A percentile compares a stretch with the other conserved stretches of the same genome.
These are phyloP conservation scores for Peromyscus eremicus DNA, from an alignment of 2,797 vertebrate species.

Conservation along the genomic window DNA sequence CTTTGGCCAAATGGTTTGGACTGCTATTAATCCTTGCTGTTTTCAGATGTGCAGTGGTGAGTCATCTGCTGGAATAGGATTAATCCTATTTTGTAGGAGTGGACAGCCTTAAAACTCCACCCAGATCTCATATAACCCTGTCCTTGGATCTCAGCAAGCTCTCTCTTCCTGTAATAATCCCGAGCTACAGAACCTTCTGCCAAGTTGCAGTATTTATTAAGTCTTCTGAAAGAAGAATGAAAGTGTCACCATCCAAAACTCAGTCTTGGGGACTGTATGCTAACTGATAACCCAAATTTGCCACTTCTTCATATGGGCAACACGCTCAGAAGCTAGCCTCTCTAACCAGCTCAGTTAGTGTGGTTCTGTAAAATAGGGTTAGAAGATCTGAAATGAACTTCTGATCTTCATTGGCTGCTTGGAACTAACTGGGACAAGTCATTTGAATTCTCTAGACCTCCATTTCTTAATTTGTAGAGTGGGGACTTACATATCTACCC, in stretches of 20 bases:
- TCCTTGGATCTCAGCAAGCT: not conserved
- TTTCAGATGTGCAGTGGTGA: conserved; percentile 66
- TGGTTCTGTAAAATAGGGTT: not conserved
- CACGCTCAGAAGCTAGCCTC: conserved; percentile 11
- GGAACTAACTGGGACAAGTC: not conserved
- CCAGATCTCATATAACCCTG: conserved; percentile 39
- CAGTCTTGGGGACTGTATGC: not conserved
- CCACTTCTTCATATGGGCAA: not conserved
- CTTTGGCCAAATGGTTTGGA: conserved; percentile 51
- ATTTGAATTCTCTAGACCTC: not conserved
- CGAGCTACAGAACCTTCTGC: not conserved
- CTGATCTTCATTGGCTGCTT: not conserved
- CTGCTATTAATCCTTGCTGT: conserved; percentile 59
- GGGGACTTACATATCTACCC: not conserved
- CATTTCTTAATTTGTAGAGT: conserved; percentile 39
- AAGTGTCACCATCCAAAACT: not conserved
- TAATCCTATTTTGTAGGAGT: conserved; percentile 56
- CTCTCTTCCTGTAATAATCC: conserved; percentile 49
- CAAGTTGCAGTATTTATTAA: not conserved
- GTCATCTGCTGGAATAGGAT: conserved; percentile 70
- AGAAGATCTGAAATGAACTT: conserved; percentile 5
- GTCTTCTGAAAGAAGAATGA: conserved; percentile 38
- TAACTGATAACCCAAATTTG: conserved; percentile 12
- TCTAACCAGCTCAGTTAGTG: not conserved
- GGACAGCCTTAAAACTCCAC: conserved; percentile 54